phyloP scores from a whole-genome alignment of 2,888 invertebrate species.

The Ecliptopera silaceata region DNA sequence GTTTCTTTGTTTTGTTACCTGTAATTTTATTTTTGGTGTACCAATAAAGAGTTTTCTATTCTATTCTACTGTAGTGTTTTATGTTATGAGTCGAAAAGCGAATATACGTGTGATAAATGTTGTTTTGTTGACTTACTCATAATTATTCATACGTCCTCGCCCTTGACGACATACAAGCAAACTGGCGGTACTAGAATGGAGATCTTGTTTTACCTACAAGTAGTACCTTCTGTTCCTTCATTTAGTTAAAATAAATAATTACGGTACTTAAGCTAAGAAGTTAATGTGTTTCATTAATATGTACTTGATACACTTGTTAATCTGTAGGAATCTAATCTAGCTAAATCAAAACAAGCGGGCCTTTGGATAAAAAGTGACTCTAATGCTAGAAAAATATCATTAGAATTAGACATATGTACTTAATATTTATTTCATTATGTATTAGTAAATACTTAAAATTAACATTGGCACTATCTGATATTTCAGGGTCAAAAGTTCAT shows the following conservation, averaged over 20 bases:
- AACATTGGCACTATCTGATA: conserved; percentile 29
- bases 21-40: too few species aligned
- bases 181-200: conserved; percentile 51
- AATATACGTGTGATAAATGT: conserved; percentile 2
- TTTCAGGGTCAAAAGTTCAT: conserved; percentile 64
- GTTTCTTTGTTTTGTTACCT: too few species aligned
- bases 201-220: conserved; percentile 46
- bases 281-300: background rate
- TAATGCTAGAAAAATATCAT: too few species aligned
- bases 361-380: too few species aligned
- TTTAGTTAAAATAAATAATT: conserved; percentile 5
- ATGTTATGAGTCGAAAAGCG: background rate
- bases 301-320: background rate
- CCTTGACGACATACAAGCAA: conserved; percentile 53
- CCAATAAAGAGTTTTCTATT: too few species aligned
- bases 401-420: too few species aligned
- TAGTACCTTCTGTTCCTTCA: conserved; percentile 33
- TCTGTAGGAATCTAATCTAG: too few species aligned
- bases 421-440: too few species aligned
- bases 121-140: conserved; percentile 19
- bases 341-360: background rate
- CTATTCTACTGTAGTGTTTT: too few species aligned
- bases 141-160: conserved; percentile 49
- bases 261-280: conserved; percentile 30
- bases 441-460: background rate